A percentile compares a stretch with the other conserved stretches of the same genome.
Conservation (phyloP, 2,113 vertebrate genomes). For the Sakesphorus luctuosus region DNA sequence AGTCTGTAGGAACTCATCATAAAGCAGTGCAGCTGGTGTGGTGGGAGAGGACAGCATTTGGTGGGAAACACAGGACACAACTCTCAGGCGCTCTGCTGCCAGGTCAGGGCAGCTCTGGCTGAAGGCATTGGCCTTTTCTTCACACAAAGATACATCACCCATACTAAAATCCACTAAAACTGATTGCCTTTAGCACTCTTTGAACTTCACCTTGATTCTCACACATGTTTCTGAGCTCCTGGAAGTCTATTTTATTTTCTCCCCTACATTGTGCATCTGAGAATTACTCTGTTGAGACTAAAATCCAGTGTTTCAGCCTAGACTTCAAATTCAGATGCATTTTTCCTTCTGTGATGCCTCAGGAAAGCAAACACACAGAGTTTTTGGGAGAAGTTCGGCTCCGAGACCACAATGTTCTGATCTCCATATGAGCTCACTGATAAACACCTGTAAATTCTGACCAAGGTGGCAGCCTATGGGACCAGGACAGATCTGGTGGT, state of each 20-base stretch:
- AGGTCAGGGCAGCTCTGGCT: not conserved
- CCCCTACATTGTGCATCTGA: not conserved
- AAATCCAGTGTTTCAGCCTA: not conserved
- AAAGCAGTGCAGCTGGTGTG: fast-evolving
- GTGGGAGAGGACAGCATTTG: not conserved
- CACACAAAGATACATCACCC: not conserved
- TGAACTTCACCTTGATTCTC: not conserved
- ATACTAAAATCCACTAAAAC: not conserved
- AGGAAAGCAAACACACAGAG: not conserved
- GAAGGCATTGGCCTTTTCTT: not conserved
- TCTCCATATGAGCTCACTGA: fast-evolving
- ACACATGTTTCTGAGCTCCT: not conserved
- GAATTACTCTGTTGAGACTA: not conserved
- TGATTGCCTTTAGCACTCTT: not conserved
- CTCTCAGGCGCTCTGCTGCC: not conserved
- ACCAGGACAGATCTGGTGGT: not conserved
- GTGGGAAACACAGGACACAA: not conserved
- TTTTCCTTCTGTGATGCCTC: not conserved
- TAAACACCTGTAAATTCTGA: not conserved
- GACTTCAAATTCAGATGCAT: not conserved
- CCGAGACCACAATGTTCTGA: not conserved
- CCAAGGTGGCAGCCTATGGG: not conserved
- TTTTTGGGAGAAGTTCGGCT: not conserved
- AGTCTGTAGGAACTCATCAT: not conserved
- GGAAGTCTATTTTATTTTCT: not conserved